Base-by-base conservation (phyloP, 2,888 invertebrate genomes). In the Drosophila neoperkinsi region DNA sequence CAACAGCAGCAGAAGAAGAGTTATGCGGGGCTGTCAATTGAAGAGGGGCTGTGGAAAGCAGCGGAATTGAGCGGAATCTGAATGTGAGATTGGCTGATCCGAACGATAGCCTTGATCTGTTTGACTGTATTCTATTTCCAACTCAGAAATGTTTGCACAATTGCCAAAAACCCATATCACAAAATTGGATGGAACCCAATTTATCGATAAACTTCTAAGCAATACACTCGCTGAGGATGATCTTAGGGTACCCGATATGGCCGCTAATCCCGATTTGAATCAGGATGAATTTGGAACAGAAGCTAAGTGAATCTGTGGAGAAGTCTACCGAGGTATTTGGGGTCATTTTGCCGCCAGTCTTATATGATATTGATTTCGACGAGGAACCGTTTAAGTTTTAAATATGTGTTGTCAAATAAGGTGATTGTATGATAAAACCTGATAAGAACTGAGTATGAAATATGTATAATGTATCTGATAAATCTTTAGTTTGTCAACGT, bases 101-200 rank as follows among this genome's bases (percentile, higher is more conserved):
- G 9, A 38, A 30, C 0, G 41, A 65, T 10, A 43, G 51, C 0
- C 50, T 62, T 2, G 77, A 81, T 60, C 25, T 68, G 0, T 74
- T 74, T 18, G 78, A 79, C 43, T 70, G 10, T 2, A 79, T 77
- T 78, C 74, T 81, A 21, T 79, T 78, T 46, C 74, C 74, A 7
- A 67, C 18, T 3, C 13, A 33, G 9, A 73, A 55, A 6, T 79
- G 81, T 33, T 36, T 66, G 11, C 18, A 56, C 7, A 79, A 59
- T 30, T 79, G 79, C 50, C 68, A 77, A 7, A 60, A 64, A 56
- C 30, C 57, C 11, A 30, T 51, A 5, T 43, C 51, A 4, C 10
- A 38, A 13, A 16, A 30, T 7, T 38, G 46, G 6, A 18, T 36
- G 25, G 36, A 69, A 18, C 64, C 77, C 0, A 75, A 10, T 46